Conservation (phyloP, 2,888 invertebrate genomes). For the Rapana venosa region DNA sequence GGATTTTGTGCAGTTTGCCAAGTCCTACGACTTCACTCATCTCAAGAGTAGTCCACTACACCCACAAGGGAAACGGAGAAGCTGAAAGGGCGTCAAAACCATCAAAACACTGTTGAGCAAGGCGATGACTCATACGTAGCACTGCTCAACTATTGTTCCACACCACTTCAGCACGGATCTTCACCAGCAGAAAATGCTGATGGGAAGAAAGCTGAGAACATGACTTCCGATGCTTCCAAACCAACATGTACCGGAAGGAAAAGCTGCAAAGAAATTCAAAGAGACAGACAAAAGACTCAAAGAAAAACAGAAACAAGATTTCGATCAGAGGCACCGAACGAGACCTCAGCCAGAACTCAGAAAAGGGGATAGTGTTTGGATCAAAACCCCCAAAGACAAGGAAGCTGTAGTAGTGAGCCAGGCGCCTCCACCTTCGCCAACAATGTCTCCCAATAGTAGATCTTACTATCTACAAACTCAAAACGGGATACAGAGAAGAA, state of each 20-base stretch:
- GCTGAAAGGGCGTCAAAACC: constrained; percentile 1
- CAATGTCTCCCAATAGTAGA: too few relatives aligned
- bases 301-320: background rate
- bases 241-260: background rate
- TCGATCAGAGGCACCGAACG: too few relatives aligned
- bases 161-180: background rate
- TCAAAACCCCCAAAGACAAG: too few relatives aligned
- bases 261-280: background rate
- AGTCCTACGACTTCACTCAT: background rate
- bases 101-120: background rate
- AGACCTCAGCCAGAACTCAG: too few relatives aligned
- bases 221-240: background rate
- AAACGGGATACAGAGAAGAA: too few relatives aligned
- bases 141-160: background rate
- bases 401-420: too few relatives aligned
- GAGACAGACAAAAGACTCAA: background rate
- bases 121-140: background rate
- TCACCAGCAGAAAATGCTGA: background rate
- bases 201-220: background rate
- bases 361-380: too few relatives aligned
- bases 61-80: constrained; percentile 6
- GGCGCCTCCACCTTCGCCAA: too few relatives aligned
- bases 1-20: background rate
- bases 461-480: too few relatives aligned
- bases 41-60: background rate